These are phyloP conservation scores for Teleopsis dalmanni DNA, from an alignment of 1,140 invertebrate species.

Conservation along the genomic window DNA sequence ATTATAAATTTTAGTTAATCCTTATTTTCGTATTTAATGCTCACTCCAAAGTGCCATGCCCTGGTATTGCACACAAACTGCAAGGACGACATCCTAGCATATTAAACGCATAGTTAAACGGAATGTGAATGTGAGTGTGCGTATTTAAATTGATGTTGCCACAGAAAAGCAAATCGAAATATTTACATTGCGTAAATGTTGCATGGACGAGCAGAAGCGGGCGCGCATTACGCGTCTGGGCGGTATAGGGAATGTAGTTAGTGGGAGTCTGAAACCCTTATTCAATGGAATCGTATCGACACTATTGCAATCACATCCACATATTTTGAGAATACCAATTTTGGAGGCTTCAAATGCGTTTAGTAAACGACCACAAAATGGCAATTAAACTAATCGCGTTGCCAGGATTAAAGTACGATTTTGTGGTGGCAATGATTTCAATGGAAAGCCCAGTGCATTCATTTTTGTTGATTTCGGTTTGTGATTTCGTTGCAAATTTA, in stretches of 20 bases:
- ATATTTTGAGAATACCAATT: too few relatives aligned
- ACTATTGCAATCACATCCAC: neutral
- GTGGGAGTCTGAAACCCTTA: neutral
- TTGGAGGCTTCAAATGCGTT: neutral
- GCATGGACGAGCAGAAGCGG: too few relatives aligned
- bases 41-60: neutral
- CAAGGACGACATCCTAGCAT: neutral
- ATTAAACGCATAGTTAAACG: neutral
- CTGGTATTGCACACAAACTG: neutral
- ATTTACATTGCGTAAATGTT: too few relatives aligned
- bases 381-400: conserved; percentile 45
- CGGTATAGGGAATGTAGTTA: too few relatives aligned
- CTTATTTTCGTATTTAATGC: conserved; percentile 22
- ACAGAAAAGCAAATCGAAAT: conserved; percentile 1
- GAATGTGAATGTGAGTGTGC: neutral
- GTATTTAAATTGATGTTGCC: neutral
- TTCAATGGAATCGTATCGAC: neutral
- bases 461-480: conserved; percentile 1
- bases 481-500: conserved; percentile 9
- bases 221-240: neutral
- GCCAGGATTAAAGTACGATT: conserved; percentile 42
- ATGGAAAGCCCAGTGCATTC: too few relatives aligned
- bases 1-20: conserved; percentile 45
- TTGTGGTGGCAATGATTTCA: conserved; percentile 14
- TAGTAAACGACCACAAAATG: conserved; percentile 15